Evolutionary conservation across 2,113 vertebrate genomes (phyloP).

Genomic region (Phocoena sinus): DNA sequence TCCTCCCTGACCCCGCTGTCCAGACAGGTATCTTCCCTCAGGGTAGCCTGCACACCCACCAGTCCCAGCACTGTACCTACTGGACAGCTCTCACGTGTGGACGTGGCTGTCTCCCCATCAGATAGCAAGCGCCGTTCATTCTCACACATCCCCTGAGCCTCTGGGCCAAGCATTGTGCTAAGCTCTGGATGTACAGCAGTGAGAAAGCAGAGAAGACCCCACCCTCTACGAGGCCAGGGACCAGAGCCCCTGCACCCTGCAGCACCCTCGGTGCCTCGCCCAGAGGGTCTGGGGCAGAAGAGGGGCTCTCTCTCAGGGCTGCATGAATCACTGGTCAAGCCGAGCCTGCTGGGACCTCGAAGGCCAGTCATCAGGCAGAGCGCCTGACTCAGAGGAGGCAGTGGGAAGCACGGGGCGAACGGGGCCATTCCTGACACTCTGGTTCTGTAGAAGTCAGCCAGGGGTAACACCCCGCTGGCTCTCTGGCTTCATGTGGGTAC

Average conservation of each 20-base stretch:
- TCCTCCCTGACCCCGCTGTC: not conserved
- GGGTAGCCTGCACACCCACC: not conserved
- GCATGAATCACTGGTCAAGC: not conserved
- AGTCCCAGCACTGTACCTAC: not conserved
- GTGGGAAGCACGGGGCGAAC: not conserved
- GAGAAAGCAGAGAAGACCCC: not conserved
- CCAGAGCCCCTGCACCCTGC: rapidly evolving
- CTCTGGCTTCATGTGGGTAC: not conserved
- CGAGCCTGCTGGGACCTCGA: not conserved
- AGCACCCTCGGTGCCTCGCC: not conserved
- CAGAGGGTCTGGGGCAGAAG: not conserved
- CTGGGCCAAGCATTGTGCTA: too few species aligned
- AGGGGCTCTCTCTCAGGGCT: not conserved
- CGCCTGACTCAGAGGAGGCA: not conserved
- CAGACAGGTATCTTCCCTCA: not conserved
- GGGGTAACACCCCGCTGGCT: not conserved
- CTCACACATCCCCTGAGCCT: not conserved
- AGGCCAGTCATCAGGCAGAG: not conserved
- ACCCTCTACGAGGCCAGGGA: not conserved
- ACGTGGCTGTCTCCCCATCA: not conserved
- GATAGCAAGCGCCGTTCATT: too few species aligned
- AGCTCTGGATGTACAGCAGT: not conserved
- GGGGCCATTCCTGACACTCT: too few species aligned
- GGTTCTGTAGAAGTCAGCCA: not conserved
- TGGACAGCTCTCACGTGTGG: not conserved